Percentiles rank a stretch among this genome's conserved stretches.
Conservation (phyloP, 1,140 invertebrate genomes). For the Sarcophaga bullata region DNA sequence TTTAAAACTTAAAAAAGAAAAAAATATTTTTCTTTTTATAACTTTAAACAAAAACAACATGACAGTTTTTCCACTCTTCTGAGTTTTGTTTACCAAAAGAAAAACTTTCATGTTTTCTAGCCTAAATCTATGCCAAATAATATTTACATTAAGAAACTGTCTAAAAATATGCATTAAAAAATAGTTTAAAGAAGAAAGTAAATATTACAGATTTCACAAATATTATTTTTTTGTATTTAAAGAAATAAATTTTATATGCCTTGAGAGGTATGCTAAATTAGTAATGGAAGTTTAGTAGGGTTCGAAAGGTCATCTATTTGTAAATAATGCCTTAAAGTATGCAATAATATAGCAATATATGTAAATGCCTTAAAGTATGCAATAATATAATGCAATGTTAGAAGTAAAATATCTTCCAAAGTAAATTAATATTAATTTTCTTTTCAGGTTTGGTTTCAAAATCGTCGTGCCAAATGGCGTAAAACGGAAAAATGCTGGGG, state of each 20-base stretch:
- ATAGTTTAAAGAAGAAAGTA: neutral
- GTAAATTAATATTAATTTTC: conserved; percentile 11
- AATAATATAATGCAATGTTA: neutral
- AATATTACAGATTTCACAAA: neutral
- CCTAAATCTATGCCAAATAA: neutral
- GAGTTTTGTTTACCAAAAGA: neutral
- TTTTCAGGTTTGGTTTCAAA: conserved; percentile 72
- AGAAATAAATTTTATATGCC: no score
- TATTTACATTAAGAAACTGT: neutral
- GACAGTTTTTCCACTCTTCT: neutral
- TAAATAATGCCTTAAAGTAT: neutral
- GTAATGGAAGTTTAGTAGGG: no score
- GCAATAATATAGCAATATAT: neutral
- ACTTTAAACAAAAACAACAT: neutral
- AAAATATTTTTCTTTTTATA: neutral
- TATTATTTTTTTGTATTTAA: no score
- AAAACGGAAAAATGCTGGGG: conserved; percentile 99
- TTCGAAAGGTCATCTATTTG: no score
- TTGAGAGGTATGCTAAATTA: no score
- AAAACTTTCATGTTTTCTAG: conserved; percentile 10
- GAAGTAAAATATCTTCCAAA: neutral
- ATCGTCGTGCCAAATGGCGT: conserved; percentile 96
- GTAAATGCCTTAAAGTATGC: neutral
- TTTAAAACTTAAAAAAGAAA: neutral
- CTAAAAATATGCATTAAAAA: conserved; percentile 15